phyloP scores from a whole-genome alignment of 2,797 vertebrate genomes.

The Argentina silus region DNA sequence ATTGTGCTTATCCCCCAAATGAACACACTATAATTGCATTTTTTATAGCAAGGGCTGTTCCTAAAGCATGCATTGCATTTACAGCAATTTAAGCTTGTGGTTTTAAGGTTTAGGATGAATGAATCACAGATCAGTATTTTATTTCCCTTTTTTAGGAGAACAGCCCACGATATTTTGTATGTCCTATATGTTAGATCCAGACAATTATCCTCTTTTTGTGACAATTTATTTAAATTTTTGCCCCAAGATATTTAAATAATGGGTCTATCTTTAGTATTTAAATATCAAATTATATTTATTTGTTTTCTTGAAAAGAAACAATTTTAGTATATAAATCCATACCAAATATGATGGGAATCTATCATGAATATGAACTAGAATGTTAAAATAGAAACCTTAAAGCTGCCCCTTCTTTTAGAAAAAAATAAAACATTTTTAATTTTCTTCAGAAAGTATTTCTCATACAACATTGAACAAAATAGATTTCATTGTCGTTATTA shows the following conservation, averaged over 20 bases:
- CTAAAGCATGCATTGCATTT: conserved; percentile 16
- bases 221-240: conserved; percentile 40
- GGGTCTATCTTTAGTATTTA: conserved; percentile 39
- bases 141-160: conserved; percentile 15
- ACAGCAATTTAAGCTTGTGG: conserved; percentile 15
- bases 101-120: conserved; percentile 8
- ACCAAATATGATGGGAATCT: conserved; percentile 6
- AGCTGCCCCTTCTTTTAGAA: background rate
- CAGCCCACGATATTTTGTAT: background rate
- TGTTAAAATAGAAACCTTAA: conserved; percentile 13
- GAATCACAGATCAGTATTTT: conserved; percentile 25
- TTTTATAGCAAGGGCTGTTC: conserved; percentile 40
- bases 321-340: conserved; percentile 21
- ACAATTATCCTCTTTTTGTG: background rate
- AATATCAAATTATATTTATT: conserved; percentile 33
- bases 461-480: conserved; percentile 4
- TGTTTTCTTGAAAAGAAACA: conserved; percentile 54
- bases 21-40: conserved; percentile 12
- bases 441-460: background rate
- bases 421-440: background rate
- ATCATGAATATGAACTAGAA: background rate
- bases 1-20: conserved; percentile 4
- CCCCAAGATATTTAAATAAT: background rate
- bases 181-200: background rate
- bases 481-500: background rate